Evolutionary conservation across 2,797 vertebrate species (phyloP), one percentile per base, ranked within the genome.

Genomic region (Forpus xanthops): DNA sequence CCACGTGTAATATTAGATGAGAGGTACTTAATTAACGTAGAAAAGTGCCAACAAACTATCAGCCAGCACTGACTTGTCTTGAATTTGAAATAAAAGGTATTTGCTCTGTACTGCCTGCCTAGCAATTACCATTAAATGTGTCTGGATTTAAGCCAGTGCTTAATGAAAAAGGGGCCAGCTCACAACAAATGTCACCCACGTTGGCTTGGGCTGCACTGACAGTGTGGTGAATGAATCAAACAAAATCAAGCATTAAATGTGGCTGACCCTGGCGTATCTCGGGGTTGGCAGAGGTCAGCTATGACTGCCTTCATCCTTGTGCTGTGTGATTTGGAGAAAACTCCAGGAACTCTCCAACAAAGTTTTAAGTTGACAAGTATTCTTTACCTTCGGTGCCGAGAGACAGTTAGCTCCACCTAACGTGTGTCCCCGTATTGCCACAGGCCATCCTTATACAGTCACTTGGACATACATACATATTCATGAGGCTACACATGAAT

Each of bases 11-110:
- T 96, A 91, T 94, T 94, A 97, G 87, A 94, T 91, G 94, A 97
- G 93, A 95, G 91, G 89, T 95, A 92, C 89, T 94, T 96, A 97
- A 96, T 97, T 97, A 97, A 95, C 42, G 87, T 76, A 92, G 94
- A 70, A 90, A 93, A 94, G 89, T 0, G 87, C 96, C 94, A 96
- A 86, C 94, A 94, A 96, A 93, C 95, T 94, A 93, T 94, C 94
- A 96, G 80, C 94, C 92, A 95, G 94, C 83, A 71, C 91, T 89
- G 89, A 91, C 94, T 96, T 93, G 89, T 95, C 94, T 96, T 97
- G 94, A 91, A 94, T 94, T 94, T 96, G 95, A 95, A 97, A 94
- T 95, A 97, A 95, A 95, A 97, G 87, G 93, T 94, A 95, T 94
- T 96, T 96, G 83, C 92, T 87, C 89, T 88, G 33, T 91, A 73